These are phyloP conservation scores for Ochropleura plecta DNA, from an alignment of 2,888 invertebrate species.

Conservation along the genomic window DNA sequence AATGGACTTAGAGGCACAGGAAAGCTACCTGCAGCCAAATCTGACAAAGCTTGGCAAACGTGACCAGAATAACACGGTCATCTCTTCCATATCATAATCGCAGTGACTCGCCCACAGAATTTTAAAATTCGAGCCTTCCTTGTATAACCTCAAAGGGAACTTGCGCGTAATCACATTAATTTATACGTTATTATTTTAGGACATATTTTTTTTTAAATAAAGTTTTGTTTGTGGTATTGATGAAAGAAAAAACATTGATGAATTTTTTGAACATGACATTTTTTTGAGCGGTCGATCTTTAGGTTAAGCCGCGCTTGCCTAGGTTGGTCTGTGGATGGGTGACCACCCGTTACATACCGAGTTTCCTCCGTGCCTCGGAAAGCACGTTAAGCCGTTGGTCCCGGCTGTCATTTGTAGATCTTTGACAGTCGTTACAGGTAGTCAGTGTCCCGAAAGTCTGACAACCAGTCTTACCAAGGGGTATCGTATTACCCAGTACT, in stretches of 20 bases:
- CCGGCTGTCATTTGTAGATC: too few relatives aligned
- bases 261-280: too few relatives aligned
- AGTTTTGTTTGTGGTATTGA: neutral
- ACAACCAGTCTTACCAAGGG: too few relatives aligned
- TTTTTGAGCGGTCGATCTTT: too few relatives aligned
- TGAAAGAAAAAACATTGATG: neutral
- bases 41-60: slow-evolving; percentile 83
- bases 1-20: slow-evolving; percentile 48
- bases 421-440: too few relatives aligned
- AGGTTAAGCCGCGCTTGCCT: too few relatives aligned
- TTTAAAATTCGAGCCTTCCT: slow-evolving; percentile 75
- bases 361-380: too few relatives aligned
- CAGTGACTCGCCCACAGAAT: slow-evolving; percentile 79
- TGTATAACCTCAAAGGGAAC: slow-evolving; percentile 68
- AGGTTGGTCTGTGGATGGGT: too few relatives aligned
- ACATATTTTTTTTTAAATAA: neutral
- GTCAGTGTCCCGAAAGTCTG: too few relatives aligned
- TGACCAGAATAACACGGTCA: slow-evolving; percentile 81
- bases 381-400: too few relatives aligned
- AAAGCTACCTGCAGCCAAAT: slow-evolving; percentile 79
- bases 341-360: too few relatives aligned
- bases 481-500: too few relatives aligned
- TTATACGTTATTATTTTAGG: slow-evolving; percentile 11
- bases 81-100: slow-evolving; percentile 82
- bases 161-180: slow-evolving; percentile 47